Base-by-base conservation (phyloP, 1,140 invertebrate species). In the Zophobas morio region DNA sequence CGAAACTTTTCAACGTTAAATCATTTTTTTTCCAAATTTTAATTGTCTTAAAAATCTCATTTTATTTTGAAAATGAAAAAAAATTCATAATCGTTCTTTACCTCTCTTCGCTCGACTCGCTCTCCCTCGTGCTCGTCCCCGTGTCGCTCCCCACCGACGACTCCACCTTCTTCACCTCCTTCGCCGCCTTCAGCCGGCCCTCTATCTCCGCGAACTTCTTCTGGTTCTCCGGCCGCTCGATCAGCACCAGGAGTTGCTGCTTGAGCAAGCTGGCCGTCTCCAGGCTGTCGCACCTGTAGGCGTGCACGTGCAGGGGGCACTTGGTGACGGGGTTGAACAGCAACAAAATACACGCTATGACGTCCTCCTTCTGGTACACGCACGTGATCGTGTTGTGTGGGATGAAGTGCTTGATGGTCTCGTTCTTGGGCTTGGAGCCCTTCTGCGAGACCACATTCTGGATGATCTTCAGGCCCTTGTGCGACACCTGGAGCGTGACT, bases 221-320 rank as follows among this genome's bases (percentile, higher is more conserved):
- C 86, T 95, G 93, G 87, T 96, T 97, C 80, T 97, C 96, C 39
- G 95, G 94, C 51, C 94, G 86, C 56, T 94, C 93, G 32, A 96
- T 94, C 53, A 98, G 87, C 5, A 92, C 90, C 84, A 95, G 92
- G 56, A 99, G 86, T 84, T 98, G 96, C 1, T 91, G 89, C 75
- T 92, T 92, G 73, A 99, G 90, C 77, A 96, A 90, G 72, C 93
- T 90, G 0, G 98, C 97, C 2, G 97, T 99, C 83, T 97, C 94
- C 32, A 96, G 92, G 6, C 96, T 96, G 86, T 99, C 97, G 86
- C 97, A 99, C 87, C 94, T 92, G 88, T 99, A 99, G 39, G 96
- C 96, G 84, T 99, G 97, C 0, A 98, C 96, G 85, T 99, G 97
- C 1, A 97, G 90, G 0, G 91, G 91, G 79, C 91, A 92, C 77